Base-by-base conservation (phyloP, 1,140 invertebrate genomes). In the Anastatus disparis region DNA sequence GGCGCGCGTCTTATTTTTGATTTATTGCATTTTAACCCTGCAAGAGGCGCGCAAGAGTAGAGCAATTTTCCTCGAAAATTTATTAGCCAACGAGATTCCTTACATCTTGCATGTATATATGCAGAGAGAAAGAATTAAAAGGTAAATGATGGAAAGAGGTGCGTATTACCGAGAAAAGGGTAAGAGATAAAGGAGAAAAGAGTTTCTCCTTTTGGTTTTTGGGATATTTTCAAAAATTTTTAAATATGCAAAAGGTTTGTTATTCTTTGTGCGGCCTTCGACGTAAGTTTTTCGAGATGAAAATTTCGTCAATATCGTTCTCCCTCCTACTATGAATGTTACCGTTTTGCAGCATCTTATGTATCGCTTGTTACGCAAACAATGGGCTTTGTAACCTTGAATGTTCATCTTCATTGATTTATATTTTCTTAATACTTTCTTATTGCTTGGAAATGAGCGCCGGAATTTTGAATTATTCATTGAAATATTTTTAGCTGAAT, bases 311-410 rank as follows among this genome's bases (percentile, higher is more conserved):
- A n/a, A n/a, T n/a, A n/a, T n/a, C n/a, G n/a, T n/a, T n/a, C n/a
- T n/a, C n/a, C n/a, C n/a, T n/a, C n/a, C n/a, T n/a, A n/a, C n/a
- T n/a, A n/a, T n/a, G n/a, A n/a, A n/a, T n/a, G 53, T 68, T 68
- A 58, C 65, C 65, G 52, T 59, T 68, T 59, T 59, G 65, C 65
- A 68, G 29, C 52, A 55, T 53, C 53, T 20, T 31, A 17, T 53
- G 24, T 35, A 46, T 24, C 64, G 50, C 7, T 48, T 22, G 27
- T 68, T 67, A 29, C 65, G 55, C 55, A 68, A 59, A 68, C 55
- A 68, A 68, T 59, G 65, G 24, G 12, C n/a, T 12, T 2, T 13
- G 27, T 29, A 50, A 26, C 65, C 65, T 68, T 68, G 65, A 48
- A 40, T 13, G 10, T n/a, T 40, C 24, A 24, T 10, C 65, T 63